A percentile compares a stretch with the other conserved stretches of the same genome.
These are phyloP conservation scores for Sebastes vulpes DNA, from an alignment of 2,797 vertebrate genomes.

Conservation along the genomic window DNA sequence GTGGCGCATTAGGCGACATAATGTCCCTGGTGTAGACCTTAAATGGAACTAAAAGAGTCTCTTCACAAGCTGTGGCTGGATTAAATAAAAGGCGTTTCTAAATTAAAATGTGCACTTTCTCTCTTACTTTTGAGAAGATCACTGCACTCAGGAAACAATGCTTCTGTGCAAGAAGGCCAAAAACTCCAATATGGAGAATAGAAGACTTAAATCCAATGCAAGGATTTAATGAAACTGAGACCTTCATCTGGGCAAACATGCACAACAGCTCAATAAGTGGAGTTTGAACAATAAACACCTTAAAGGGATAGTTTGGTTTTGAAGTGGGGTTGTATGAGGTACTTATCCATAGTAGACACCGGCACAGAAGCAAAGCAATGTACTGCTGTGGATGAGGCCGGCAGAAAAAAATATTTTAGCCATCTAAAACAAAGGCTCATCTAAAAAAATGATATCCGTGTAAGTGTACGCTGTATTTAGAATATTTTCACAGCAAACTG, in stretches of 20 bases:
- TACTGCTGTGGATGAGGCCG: too few species aligned
- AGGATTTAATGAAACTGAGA: neutral
- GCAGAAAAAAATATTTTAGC: too few species aligned
- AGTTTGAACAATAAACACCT: neutral
- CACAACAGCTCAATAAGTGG: neutral
- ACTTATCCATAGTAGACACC: too few species aligned
- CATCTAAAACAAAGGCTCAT: too few species aligned
- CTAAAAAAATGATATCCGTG: too few species aligned
- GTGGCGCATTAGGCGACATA: neutral
- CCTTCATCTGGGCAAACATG: neutral
- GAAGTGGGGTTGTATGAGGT: too few species aligned
- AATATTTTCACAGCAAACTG: too few species aligned
- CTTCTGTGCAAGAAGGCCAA: neutral
- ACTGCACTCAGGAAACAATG: neutral
- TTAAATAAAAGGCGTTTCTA: neutral
- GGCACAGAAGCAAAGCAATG: too few species aligned
- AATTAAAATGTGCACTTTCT: neutral
- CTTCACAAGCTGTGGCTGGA: neutral
- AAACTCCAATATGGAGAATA: neutral
- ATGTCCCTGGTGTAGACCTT: neutral
- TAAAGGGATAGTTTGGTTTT: too few species aligned
- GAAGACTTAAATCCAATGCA: neutral
- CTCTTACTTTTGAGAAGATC: neutral
- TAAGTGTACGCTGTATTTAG: too few species aligned
- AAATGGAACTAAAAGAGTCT: neutral